Conservation (phyloP, 1,140 invertebrate genomes). For the Cyrtorhinus lividipennis region DNA sequence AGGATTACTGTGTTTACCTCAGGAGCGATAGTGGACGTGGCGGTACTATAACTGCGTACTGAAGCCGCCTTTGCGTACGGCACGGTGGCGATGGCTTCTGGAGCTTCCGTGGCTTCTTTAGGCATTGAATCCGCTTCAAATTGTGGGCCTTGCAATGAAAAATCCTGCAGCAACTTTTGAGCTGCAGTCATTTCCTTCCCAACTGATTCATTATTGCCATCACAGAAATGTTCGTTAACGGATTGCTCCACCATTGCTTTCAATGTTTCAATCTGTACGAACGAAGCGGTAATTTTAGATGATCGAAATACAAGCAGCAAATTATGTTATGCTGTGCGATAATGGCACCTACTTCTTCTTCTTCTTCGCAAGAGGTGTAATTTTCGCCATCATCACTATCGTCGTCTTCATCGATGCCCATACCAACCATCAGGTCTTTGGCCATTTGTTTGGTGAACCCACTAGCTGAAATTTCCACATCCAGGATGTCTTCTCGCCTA, state of each 20-base stretch:
- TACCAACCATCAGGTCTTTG: slow-evolving; percentile 46
- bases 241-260: background rate
- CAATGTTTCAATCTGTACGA: background rate
- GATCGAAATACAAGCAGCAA: too few species aligned
- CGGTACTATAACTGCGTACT: background rate
- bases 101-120: background rate
- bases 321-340: background rate
- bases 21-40: background rate
- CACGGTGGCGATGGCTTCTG: background rate
- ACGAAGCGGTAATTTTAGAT: background rate
- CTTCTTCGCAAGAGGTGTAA: background rate
- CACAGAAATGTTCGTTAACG: background rate
- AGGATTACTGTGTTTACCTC: background rate
- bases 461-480: slow-evolving; percentile 80
- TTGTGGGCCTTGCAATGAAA: too few species aligned
- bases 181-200: background rate
- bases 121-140: too few species aligned
- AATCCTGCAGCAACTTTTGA: background rate
- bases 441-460: slow-evolving; percentile 78
- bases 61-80: background rate
- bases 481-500: slow-evolving; percentile 66
- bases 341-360: slow-evolving; percentile 27
- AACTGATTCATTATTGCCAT: background rate
- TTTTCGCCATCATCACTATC: slow-evolving; percentile 17
- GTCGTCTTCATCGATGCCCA: slow-evolving; percentile 34